phyloP scores from a whole-genome alignment of 2,888 invertebrate species.

The Dynastes tityus region DNA sequence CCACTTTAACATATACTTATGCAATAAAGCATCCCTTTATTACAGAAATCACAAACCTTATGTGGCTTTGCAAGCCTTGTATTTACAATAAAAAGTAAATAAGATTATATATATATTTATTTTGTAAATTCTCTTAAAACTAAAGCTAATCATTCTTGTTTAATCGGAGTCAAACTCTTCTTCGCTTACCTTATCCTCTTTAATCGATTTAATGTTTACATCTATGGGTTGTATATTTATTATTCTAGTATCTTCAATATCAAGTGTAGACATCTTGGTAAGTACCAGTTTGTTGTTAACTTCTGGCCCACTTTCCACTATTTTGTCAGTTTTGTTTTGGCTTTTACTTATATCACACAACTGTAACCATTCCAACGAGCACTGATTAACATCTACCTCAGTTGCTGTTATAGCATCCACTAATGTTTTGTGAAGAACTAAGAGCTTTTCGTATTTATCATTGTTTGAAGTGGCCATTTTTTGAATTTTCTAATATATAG shows the following conservation, averaged over 20 bases:
- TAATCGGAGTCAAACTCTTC: constrained; percentile 51
- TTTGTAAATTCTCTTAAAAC: too few species aligned
- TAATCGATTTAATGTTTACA: constrained; percentile 31
- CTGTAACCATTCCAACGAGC: constrained; percentile 50
- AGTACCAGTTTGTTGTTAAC: too few species aligned
- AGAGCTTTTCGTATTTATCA: constrained; percentile 30
- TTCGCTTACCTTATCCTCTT: not conserved
- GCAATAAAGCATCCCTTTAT: too few species aligned
- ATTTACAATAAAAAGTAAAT: too few species aligned
- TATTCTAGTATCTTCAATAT: constrained; percentile 33
- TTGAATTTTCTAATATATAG: not conserved
- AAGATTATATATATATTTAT: too few species aligned
- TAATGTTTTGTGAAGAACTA: constrained; percentile 33
- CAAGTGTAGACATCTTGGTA: not conserved
- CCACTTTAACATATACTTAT: too few species aligned
- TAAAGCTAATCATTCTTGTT: too few species aligned
- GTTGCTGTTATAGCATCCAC: constrained; percentile 35
- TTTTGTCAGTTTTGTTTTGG: constrained; percentile 11
- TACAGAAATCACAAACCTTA: too few species aligned
- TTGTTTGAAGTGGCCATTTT: constrained; percentile 1
- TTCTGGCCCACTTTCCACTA: not conserved
- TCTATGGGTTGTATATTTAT: constrained; percentile 47
- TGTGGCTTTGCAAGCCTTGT: too few species aligned
- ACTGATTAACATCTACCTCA: constrained; percentile 44
- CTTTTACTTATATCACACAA: constrained; percentile 48